Conservation (phyloP, 1,140 invertebrate genomes). For the Zaprionus africanus region DNA sequence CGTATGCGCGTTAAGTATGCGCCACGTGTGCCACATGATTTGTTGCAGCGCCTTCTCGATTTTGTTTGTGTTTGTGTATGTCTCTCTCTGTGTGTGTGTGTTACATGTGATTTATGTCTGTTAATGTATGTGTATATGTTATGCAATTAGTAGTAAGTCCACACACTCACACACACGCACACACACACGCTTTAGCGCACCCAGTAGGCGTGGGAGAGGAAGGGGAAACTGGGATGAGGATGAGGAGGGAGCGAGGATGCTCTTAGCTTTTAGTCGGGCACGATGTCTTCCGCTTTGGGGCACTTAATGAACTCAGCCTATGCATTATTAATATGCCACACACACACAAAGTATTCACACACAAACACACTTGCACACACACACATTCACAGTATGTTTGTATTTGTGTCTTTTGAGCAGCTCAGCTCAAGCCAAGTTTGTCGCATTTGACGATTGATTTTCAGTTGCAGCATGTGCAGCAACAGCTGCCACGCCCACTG, state of each 20-base stretch:
- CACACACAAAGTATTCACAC: not conserved
- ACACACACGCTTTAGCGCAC: not conserved
- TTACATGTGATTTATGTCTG: slow-evolving; percentile 51
- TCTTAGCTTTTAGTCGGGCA: not conserved
- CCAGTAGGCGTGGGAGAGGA: not conserved
- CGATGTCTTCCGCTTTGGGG: slow-evolving; percentile 22
- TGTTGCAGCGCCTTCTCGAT: slow-evolving; percentile 28
- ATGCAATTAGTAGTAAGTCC: slow-evolving; percentile 58
- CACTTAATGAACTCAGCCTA: slow-evolving; percentile 45
- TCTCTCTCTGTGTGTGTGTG: slow-evolving; percentile 33
- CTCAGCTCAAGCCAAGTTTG: slow-evolving; percentile 7
- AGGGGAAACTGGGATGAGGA: not conserved
- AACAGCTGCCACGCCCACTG: slow-evolving; percentile 39
- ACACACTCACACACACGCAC: slow-evolving; percentile 17
- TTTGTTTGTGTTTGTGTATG: slow-evolving; percentile 30
- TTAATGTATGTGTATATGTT: slow-evolving; percentile 57
- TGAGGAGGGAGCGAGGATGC: not conserved
- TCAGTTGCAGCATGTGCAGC: slow-evolving; percentile 31
- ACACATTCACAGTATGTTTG: not conserved
- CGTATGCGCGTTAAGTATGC: slow-evolving; percentile 8
- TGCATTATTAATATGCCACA: slow-evolving; percentile 42
- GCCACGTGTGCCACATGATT: slow-evolving; percentile 35
- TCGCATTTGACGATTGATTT: slow-evolving; percentile 36
- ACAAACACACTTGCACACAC: slow-evolving; percentile 3
- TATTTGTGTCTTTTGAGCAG: not conserved